Percentiles rank a stretch among this genome's conserved stretches.
These are phyloP conservation scores for Cotesia vestalis DNA, from an alignment of 1,140 invertebrate genomes.

Conservation along the genomic window DNA sequence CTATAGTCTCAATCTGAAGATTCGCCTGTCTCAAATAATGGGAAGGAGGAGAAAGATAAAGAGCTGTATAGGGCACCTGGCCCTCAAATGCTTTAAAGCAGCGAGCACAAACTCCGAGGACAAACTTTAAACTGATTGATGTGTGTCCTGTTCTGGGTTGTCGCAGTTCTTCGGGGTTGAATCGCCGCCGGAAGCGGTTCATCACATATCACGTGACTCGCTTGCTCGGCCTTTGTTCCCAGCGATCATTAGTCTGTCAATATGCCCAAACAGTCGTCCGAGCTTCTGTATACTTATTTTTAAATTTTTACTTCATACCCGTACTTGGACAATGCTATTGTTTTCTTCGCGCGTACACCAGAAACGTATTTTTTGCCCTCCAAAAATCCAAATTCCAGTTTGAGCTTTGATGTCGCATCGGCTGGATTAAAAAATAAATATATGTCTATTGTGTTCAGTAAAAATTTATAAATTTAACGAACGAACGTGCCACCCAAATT, in stretches of 20 bases:
- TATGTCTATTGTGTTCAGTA: background rate
- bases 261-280: slow-evolving; percentile 61
- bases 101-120: background rate
- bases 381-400: too few species aligned
- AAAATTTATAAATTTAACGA: background rate
- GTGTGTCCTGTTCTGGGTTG: slow-evolving; percentile 50
- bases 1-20: slow-evolving; percentile 26
- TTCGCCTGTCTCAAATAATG: slow-evolving; percentile 25
- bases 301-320: slow-evolving; percentile 24
- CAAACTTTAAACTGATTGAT: slow-evolving; percentile 55
- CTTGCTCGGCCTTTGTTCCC: slow-evolving; percentile 62
- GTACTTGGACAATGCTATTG: slow-evolving; percentile 60
- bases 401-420: too few species aligned
- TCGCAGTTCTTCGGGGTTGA: slow-evolving; percentile 31
- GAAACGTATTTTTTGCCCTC: slow-evolving; percentile 61
- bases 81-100: background rate
- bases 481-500: too few species aligned
- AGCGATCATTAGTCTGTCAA: slow-evolving; percentile 66
- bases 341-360: slow-evolving; percentile 55
- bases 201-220: slow-evolving; percentile 62
- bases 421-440: background rate
- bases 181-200: slow-evolving; percentile 61
- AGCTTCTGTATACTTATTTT: slow-evolving; percentile 5
- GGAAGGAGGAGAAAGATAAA: background rate
- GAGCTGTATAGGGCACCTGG: slow-evolving; percentile 22